Evolutionary conservation across 2,113 vertebrate species (phyloP).

Genomic region (Garra rufa): DNA sequence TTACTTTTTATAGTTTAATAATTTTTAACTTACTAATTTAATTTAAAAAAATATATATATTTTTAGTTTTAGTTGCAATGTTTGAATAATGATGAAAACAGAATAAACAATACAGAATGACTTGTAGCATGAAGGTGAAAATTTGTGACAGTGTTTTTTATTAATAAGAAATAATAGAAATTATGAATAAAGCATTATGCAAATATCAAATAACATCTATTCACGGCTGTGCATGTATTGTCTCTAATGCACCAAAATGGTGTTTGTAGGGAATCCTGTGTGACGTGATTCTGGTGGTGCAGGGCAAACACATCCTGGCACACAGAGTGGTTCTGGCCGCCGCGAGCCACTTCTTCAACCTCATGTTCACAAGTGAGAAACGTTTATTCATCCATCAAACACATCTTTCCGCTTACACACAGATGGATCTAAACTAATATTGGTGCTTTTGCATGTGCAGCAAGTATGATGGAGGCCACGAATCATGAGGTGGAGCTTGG

Average conservation of each 20-base stretch:
- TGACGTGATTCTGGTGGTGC: slow-evolving; percentile 93
- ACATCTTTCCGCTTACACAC: background rate
- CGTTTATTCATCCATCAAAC: too few species aligned
- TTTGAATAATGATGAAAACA: background rate
- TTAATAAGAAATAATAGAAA: background rate
- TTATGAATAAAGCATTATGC: background rate
- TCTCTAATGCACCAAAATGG: background rate
- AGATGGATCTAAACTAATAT: background rate
- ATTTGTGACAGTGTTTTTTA: background rate
- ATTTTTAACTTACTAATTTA: too few species aligned
- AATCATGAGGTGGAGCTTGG: slow-evolving; percentile 96
- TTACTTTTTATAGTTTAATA: too few species aligned
- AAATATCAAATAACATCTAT: background rate
- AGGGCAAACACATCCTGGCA: slow-evolving; percentile 91
- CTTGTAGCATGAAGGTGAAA: background rate
- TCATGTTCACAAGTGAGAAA: slow-evolving; percentile 97
- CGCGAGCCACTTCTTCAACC: slow-evolving; percentile 96
- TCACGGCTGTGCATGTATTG: background rate
- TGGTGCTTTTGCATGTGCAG: slow-evolving; percentile 66
- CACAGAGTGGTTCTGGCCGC: slow-evolving; percentile 94
- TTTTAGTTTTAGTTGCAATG: background rate
- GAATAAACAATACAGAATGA: background rate
- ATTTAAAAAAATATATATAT: too few species aligned
- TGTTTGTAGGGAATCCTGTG: slow-evolving; percentile 87
- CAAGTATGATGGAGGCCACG: slow-evolving; percentile 97